Conservation (phyloP, 2,113 vertebrate genomes). For the Scomber scombrus region DNA sequence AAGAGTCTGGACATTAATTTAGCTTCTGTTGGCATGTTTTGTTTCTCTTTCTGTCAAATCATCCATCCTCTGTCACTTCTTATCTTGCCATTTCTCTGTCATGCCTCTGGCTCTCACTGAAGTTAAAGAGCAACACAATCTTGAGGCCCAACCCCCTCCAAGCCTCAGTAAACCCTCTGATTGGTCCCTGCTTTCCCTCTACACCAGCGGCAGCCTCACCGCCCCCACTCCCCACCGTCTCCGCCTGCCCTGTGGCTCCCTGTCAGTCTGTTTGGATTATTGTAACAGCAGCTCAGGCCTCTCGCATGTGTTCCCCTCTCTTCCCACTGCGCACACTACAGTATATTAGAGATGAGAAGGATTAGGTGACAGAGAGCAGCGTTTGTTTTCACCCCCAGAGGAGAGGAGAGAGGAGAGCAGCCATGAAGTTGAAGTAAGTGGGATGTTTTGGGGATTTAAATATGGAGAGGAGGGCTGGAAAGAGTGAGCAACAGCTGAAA, state of each 20-base stretch:
- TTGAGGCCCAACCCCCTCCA: slow-evolving; percentile 45
- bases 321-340: slow-evolving; percentile 38
- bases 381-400: slow-evolving; percentile 37
- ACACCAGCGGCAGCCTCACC: too few species aligned
- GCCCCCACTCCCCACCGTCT: slow-evolving; percentile 17
- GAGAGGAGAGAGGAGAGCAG: slow-evolving; percentile 35
- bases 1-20: neutral
- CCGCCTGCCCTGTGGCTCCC: slow-evolving; percentile 36
- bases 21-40: neutral
- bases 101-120: slow-evolving; percentile 29
- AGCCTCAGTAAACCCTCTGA: slow-evolving; percentile 15
- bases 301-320: slow-evolving; percentile 46
- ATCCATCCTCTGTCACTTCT: slow-evolving; percentile 2
- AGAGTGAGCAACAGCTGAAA: slow-evolving; percentile 15
- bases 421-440: slow-evolving; percentile 81
- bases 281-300: slow-evolving; percentile 64
- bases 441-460: slow-evolving; percentile 25
- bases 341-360: slow-evolving; percentile 54
- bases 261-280: slow-evolving; percentile 79
- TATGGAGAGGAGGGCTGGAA: slow-evolving; percentile 24
- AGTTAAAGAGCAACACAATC: slow-evolving; percentile 52
- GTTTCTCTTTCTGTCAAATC: neutral
- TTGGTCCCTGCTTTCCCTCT: too few species aligned
- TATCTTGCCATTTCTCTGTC: slow-evolving; percentile 48
- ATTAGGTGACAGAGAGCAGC: slow-evolving; percentile 58